Conservation (phyloP, 2,113 vertebrate species). For the Scomber scombrus region DNA sequence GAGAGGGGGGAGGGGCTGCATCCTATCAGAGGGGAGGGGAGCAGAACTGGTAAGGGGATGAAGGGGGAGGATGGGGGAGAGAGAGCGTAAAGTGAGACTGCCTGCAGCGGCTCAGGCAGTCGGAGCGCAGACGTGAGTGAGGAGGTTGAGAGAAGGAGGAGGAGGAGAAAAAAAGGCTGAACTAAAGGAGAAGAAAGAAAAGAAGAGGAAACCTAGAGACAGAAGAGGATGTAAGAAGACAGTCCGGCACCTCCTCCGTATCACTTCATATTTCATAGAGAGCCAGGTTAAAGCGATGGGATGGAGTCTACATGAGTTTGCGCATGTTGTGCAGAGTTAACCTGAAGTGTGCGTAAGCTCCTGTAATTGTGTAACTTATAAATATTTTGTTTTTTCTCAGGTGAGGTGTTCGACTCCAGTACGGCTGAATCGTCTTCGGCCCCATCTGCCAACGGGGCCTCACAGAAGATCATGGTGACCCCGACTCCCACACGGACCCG, state of each 20-base stretch:
- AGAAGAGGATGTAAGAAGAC: constrained; percentile 68
- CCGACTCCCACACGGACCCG: constrained; percentile 90
- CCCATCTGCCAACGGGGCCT: constrained; percentile 76
- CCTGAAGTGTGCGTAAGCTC: constrained; percentile 20
- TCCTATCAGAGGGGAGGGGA: constrained; percentile 65
- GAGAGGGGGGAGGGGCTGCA: constrained; percentile 68
- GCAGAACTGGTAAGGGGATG: constrained; percentile 47
- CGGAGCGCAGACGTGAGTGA: constrained; percentile 70
- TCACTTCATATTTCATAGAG: constrained; percentile 41
- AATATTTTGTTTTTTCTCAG: constrained; percentile 70
- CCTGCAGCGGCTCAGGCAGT: constrained; percentile 78
- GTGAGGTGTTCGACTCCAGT: constrained; percentile 87
- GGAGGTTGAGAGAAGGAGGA: constrained; percentile 56
- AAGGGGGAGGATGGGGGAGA: constrained; percentile 57
- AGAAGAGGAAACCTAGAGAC: constrained; percentile 50
- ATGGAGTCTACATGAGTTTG: constrained; percentile 39
- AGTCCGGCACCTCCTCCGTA: constrained; percentile 40
- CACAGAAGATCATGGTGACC: constrained; percentile 84
- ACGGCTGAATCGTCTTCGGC: constrained; percentile 75
- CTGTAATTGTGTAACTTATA: constrained; percentile 17
- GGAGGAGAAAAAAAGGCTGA: constrained; percentile 45
- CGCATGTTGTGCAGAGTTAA: constrained; percentile 36
- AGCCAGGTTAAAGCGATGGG: constrained; percentile 39
- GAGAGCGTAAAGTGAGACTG: constrained; percentile 75
- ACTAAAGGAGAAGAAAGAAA: constrained; percentile 53